Percentiles rank a stretch among this genome's conserved stretches.
These are phyloP conservation scores for Planiliza haematocheilus DNA, from an alignment of 2,113 vertebrate species.

Conservation along the genomic window DNA sequence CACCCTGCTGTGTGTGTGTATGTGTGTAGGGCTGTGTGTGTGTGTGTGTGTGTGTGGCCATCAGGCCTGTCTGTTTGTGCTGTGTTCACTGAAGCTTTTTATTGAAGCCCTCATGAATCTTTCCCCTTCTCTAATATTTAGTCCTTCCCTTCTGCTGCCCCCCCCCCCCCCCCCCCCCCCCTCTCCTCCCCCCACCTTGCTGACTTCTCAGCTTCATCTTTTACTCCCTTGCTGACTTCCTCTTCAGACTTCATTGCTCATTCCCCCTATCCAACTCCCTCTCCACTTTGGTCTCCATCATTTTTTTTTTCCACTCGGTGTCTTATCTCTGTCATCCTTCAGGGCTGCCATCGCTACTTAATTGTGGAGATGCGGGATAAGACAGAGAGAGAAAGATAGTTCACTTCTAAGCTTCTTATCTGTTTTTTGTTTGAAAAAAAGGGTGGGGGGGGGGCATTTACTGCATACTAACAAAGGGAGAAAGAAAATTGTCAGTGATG, in stretches of 20 bases:
- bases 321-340: constrained; percentile 2
- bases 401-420: background rate
- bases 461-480: too few species aligned
- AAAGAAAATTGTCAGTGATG: too few species aligned
- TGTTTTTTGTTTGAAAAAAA: background rate
- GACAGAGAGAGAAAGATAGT: background rate
- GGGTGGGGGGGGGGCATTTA: too few species aligned
- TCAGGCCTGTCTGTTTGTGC: constrained; percentile 55
- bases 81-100: constrained; percentile 76
- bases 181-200: constrained; percentile 13
- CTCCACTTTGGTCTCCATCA: constrained; percentile 8
- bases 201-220: constrained; percentile 42
- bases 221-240: constrained; percentile 31
- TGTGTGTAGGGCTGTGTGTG: constrained; percentile 35
- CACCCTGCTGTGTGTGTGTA: constrained; percentile 22
- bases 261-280: constrained; percentile 24
- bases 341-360: background rate
- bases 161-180: constrained; percentile 16
- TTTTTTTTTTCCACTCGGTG: constrained; percentile 8
- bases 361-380: background rate
- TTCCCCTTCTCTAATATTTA: constrained; percentile 67
- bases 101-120: constrained; percentile 75
- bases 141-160: constrained; percentile 6
- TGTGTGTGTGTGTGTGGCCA: constrained; percentile 32
- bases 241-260: constrained; percentile 40